These are phyloP conservation scores for Agrochola lychnidis DNA, from an alignment of 2,888 invertebrate species.

Conservation along the genomic window DNA sequence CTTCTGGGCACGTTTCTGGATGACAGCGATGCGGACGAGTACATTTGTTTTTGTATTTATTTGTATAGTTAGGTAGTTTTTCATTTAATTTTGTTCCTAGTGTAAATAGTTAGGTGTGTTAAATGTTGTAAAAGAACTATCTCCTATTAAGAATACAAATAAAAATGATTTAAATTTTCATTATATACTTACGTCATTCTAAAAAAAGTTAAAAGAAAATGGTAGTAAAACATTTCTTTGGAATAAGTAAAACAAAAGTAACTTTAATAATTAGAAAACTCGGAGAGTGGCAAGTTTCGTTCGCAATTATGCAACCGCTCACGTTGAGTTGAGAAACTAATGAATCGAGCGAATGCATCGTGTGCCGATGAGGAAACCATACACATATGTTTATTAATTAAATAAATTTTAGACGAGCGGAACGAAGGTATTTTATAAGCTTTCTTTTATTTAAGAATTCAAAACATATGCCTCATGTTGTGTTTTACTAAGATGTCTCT, in stretches of 20 bases:
- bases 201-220: conserved; percentile 9
- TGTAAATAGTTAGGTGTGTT: too few relatives aligned
- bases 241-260: conserved; percentile 13
- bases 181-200: neutral
- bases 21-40: too few relatives aligned
- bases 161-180: conserved; percentile 5
- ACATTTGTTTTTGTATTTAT: too few relatives aligned
- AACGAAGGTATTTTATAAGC: neutral
- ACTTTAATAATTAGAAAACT: conserved; percentile 26
- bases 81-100: too few relatives aligned
- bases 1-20: too few relatives aligned
- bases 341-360: conserved; percentile 32
- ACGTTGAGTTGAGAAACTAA: conserved; percentile 51
- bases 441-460: neutral
- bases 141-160: too few relatives aligned
- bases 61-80: too few relatives aligned
- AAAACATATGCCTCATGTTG: neutral
- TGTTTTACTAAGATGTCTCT: neutral
- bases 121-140: too few relatives aligned
- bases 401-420: conserved; percentile 20
- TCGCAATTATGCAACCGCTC: conserved; percentile 49
- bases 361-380: conserved; percentile 35
- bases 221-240: neutral
- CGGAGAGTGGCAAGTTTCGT: conserved; percentile 33
- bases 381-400: conserved; percentile 48